Conservation (phyloP, 1,140 invertebrate species). For the Papilio machaon region DNA sequence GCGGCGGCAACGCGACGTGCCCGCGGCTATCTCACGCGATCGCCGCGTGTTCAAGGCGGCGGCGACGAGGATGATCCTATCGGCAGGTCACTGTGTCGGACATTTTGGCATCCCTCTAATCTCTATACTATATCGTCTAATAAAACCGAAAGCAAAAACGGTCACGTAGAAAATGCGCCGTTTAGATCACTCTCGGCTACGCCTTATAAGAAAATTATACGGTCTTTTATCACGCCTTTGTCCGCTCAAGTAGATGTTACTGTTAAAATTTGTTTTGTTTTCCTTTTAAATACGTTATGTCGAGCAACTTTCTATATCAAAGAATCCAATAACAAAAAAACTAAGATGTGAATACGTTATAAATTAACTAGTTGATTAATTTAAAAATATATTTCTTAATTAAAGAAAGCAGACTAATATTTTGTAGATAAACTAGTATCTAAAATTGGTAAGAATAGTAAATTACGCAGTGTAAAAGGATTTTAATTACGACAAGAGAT, state of each 20-base stretch:
- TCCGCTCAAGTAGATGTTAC: conserved; percentile 14
- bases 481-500: conserved; percentile 57
- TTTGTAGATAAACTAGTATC: conserved; percentile 18
- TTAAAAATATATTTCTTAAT: not conserved
- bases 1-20: conserved; percentile 49
- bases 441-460: conserved; percentile 16
- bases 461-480: conserved; percentile 47
- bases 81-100: conserved; percentile 68
- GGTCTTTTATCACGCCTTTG: conserved; percentile 32
- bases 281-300: conserved; percentile 5
- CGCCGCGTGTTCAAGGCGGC: conserved; percentile 51
- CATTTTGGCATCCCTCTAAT: conserved; percentile 58
- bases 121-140: conserved; percentile 49
- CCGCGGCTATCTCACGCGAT: conserved; percentile 69
- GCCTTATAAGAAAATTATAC: conserved; percentile 35
- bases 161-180: conserved; percentile 34
- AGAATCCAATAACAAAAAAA: not conserved
- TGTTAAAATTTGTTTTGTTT: conserved; percentile 23
- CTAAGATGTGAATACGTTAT: not conserved
- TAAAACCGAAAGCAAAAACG: conserved; percentile 41
- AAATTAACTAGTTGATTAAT: not conserved
- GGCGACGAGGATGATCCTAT: conserved; percentile 51
- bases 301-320: conserved; percentile 9
- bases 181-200: conserved; percentile 33
- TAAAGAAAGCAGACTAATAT: not conserved